Base-by-base conservation (phyloP, 1,140 invertebrate genomes). In the Stegodyphus mimosarum region DNA sequence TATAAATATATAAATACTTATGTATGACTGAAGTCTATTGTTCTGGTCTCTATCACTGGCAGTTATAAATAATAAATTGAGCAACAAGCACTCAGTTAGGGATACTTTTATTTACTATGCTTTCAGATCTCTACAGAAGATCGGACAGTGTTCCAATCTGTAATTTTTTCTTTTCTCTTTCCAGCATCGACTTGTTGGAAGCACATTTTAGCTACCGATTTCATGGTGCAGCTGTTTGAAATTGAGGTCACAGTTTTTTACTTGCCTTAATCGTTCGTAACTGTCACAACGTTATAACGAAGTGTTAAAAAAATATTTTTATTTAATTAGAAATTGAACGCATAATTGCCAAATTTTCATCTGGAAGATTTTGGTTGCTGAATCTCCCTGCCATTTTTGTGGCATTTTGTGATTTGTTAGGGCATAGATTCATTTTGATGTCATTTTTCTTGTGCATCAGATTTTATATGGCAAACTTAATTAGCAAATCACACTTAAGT, bases 1-100 rank as follows among this genome's bases (percentile, higher is more conserved):
- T 74, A 74, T 74, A 84, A 84, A 74, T 74, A 75, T 84, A 84
- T 75, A 84, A 84, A 84, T 84, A 76, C 72, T 84, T 84, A 84
- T 60, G 63, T 64, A 66, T 6, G 71, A 84, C 81, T 69, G 7
- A 33, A 67, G 81, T 84, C 73, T 83, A 55, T 50, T 49, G 52
- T 66, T 83, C 72, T 70, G 64, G 81, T 84, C 81, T 84, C 71
- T 75, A 84, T 75, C 81, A 84, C 81, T 60, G 73, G 66, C 81
- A 84, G 69, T 60, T 60, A 15, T 15, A 60, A 60, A 15, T 9
- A 60, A 60, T 60, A 10, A 77, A 18, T 79, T 33, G 52, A 48
- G 9, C 11, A 51, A 7, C 66, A 55, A 79, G 64, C 77, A 79
- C 77, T 79, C 51, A 17, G 18, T 18, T 79, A 79, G 64, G 64